Conservation (phyloP, 2,113 vertebrate species). For the Pycnonotus jocosus region DNA sequence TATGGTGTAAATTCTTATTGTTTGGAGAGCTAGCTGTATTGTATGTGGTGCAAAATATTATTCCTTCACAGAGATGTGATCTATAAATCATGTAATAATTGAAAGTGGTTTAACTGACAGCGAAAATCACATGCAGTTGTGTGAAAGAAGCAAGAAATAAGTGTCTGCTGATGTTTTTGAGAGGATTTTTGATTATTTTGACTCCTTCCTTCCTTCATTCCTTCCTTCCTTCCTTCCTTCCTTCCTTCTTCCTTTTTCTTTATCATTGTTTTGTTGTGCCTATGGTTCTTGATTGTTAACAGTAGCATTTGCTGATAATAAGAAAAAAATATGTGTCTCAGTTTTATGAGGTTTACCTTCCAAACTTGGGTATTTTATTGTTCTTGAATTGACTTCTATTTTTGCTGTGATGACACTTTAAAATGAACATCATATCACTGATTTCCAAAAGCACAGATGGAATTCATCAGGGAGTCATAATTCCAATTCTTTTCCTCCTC, state of each 20-base stretch:
- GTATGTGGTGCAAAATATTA: neutral
- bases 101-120: neutral
- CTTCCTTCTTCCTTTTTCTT: neutral
- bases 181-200: neutral
- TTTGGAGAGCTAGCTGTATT: neutral
- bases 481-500: conserved; percentile 41
- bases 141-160: neutral
- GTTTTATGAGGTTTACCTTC: neutral
- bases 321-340: neutral
- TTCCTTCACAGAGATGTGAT: neutral
- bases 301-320: neutral
- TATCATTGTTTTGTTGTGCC: neutral
- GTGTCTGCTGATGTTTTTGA: neutral
- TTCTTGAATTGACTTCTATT: conserved; percentile 22
- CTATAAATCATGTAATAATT: neutral
- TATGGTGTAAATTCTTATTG: neutral
- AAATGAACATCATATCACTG: conserved; percentile 16
- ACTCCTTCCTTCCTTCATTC: neutral
- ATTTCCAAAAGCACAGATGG: conserved; percentile 43
- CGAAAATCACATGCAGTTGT: neutral
- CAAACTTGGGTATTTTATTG: neutral
- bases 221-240: too few relatives aligned
- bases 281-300: neutral
- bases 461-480: conserved; percentile 48
- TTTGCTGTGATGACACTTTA: conserved; percentile 14